Base-by-base conservation (phyloP, 2,113 vertebrate species). In the Leucopternis melanops region DNA sequence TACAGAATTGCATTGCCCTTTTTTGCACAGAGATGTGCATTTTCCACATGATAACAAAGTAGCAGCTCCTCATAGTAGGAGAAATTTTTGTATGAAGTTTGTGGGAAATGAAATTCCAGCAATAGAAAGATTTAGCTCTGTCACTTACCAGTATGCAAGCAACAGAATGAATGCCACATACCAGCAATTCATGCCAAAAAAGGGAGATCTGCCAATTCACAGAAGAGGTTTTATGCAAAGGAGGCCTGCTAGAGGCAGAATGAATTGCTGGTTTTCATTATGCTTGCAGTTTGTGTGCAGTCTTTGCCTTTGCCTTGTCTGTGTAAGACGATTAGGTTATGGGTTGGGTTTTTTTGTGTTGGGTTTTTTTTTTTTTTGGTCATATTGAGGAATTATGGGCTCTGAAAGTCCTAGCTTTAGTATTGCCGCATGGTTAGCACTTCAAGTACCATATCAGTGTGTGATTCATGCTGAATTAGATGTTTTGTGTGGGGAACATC, bases 261-360 rank as follows among this genome's bases (percentile, higher is more conserved):
- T 55, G 74, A 85, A 58, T 58, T 77, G 61, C 83, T 97, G 96
- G 77, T 91, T 96, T 95, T 97, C 92, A 89, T 95, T 95, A 87
- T 8, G 29, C 86, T 79, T 91, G 40, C 70, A 72, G 40, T 89
- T 91, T 91, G 69, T 94, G 73, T 82, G 52, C 61, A 87, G 69
- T 72, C 83, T 85, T 87, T 92, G 93, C 93, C 75, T 95, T 96
- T 89, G 82, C 88, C 82, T 78, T 85, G 36, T 84, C 70, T 91
- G 22, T 91, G 49, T 73, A 62, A 87, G 89, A 94, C 14, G 83
- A 79, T 85, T 81, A 81, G 44, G 19, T 38, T 78, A 85, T 65
- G 38, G 13, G 31, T 49, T 66, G 45, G 0, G 2, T 4, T 23
- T 23, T 57, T 49, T 58, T 81, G 13, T 69, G 16, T 40, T 71